A percentile compares a stretch with the other conserved stretches of the same genome.
These are phyloP conservation scores for Enteromius treurensis DNA, from an alignment of 2,797 vertebrate species.

Conservation along the genomic window DNA sequence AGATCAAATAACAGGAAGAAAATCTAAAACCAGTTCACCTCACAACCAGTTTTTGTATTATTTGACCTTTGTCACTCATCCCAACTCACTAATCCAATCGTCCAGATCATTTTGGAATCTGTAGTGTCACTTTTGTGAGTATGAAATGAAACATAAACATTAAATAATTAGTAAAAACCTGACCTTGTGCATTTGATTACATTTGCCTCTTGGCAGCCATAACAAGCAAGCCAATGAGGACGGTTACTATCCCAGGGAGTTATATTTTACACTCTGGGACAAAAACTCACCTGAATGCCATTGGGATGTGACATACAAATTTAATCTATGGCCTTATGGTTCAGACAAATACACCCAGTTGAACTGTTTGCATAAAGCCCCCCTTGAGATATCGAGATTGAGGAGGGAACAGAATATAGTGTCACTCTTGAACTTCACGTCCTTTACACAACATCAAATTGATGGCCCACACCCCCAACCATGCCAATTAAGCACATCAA, in stretches of 20 bases:
- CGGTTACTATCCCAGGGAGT: slow-evolving; percentile 62
- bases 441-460: slow-evolving; percentile 44
- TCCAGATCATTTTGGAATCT: neutral
- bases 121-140: neutral
- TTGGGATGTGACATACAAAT: slow-evolving; percentile 30
- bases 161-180: neutral
- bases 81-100: neutral
- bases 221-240: slow-evolving; percentile 70
- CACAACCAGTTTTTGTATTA: neutral
- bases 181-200: neutral
- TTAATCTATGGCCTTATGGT: slow-evolving; percentile 23
- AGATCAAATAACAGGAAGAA: neutral
- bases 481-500: slow-evolving; percentile 58
- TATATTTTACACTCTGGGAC: slow-evolving; percentile 68
- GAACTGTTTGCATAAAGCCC: slow-evolving; percentile 67
- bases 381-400: slow-evolving; percentile 11
- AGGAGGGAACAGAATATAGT: slow-evolving; percentile 23
- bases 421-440: slow-evolving; percentile 41
- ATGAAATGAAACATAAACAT: slow-evolving; percentile 4
- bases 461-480: slow-evolving; percentile 40
- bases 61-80: neutral
- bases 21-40: neutral
- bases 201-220: slow-evolving; percentile 44
- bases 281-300: slow-evolving; percentile 53
- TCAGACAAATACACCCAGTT: slow-evolving; percentile 25